Conservation (phyloP, 1,140 invertebrate species). For the Apis laboriosa region DNA sequence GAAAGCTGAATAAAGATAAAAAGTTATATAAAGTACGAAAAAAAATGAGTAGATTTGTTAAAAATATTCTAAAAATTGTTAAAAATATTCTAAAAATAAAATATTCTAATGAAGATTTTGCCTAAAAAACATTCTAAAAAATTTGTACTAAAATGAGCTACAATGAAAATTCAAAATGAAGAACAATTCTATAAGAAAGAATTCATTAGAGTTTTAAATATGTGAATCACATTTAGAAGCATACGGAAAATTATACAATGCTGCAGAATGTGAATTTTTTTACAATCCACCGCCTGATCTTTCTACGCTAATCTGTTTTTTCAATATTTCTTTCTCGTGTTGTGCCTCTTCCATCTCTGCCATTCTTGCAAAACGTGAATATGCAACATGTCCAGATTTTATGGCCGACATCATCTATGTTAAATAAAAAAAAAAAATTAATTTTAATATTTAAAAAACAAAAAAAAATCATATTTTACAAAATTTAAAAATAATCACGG, state of each 20-base stretch:
- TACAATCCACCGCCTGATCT: constrained; percentile 96
- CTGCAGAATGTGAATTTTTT: constrained; percentile 62
- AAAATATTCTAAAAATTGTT: no score
- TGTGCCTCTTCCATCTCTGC: constrained; percentile 94
- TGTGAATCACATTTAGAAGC: constrained; percentile 3
- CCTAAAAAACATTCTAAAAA: not conserved
- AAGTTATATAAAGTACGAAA: constrained; percentile 33
- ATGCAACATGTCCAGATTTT: constrained; percentile 94
- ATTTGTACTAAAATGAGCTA: constrained; percentile 29
- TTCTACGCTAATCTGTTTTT: constrained; percentile 93
- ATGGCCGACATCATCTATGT: constrained; percentile 98
- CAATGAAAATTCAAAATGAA: constrained; percentile 18
- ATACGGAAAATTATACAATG: constrained; percentile 16
- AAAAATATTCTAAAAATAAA: not conserved
- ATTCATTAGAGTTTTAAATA: not conserved
- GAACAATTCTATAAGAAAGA: constrained; percentile 26
- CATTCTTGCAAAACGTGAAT: constrained; percentile 95
- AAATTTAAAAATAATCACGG: not conserved
- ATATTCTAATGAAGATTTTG: no score
- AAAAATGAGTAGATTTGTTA: not conserved
- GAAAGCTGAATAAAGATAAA: not conserved
- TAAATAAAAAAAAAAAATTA: constrained; percentile 30
- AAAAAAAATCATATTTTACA: not conserved
- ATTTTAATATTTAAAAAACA: not conserved
- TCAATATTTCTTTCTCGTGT: constrained; percentile 87